phyloP scores from a whole-genome alignment of 2,888 invertebrate genomes.

The Orthonychiurus folsomi region DNA sequence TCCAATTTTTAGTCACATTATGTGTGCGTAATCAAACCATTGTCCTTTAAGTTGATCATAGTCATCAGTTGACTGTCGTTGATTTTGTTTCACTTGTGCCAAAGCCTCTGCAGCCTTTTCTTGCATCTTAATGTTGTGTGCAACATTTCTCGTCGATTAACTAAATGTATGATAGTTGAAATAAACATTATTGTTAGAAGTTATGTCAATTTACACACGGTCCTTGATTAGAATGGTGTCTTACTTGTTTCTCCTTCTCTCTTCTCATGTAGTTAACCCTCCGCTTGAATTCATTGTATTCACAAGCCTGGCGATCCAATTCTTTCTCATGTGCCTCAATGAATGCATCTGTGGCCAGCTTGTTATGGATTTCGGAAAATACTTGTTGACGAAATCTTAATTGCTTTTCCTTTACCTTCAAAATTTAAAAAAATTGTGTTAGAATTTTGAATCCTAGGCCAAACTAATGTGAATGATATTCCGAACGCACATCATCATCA shows the following conservation, averaged over 20 bases:
- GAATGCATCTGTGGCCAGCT: constrained; percentile 27
- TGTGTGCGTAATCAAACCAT: too few relatives aligned
- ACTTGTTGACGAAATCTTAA: constrained; percentile 9
- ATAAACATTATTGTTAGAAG: too few relatives aligned
- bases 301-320: constrained; percentile 37
- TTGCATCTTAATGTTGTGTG: constrained; percentile 23
- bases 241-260: constrained; percentile 31
- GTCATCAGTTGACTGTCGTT: background rate
- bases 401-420: constrained; percentile 15
- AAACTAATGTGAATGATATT: too few relatives aligned
- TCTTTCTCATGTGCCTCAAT: constrained; percentile 35
- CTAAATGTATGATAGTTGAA: too few relatives aligned
- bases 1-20: constrained; percentile 9
- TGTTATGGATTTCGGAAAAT: constrained; percentile 28
- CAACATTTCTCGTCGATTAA: constrained; percentile 34
- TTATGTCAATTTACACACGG: background rate
- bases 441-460: too few relatives aligned
- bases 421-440: background rate
- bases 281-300: constrained; percentile 27
- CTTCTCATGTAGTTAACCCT: constrained; percentile 30
- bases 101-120: constrained; percentile 28
- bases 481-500: too few relatives aligned
- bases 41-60: constrained; percentile 29
- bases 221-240: background rate
- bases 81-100: constrained; percentile 13